Evolutionary conservation across 2,888 invertebrate genomes (phyloP).

Genomic region (Drosophila prostipennis): DNA sequence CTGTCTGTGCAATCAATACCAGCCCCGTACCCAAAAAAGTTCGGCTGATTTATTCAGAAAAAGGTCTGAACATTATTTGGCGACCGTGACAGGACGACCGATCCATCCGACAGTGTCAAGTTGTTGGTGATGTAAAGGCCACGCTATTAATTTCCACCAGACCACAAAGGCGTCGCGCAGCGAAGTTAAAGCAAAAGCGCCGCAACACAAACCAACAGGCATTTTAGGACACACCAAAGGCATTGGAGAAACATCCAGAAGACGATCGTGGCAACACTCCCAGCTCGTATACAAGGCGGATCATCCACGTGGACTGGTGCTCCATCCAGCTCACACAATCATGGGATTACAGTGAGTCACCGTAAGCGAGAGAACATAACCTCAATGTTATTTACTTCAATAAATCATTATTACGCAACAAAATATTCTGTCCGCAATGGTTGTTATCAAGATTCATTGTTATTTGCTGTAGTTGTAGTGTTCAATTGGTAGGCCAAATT

Average conservation of each 20-base stretch:
- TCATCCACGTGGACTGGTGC: no score
- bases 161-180: neutral
- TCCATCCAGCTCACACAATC: no score
- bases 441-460: no score
- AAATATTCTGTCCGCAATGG: no score
- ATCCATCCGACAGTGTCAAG: neutral
- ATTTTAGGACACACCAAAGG: neutral
- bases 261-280: neutral
- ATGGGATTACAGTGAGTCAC: neutral
- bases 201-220: neutral
- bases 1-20: no score
- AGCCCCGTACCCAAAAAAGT: neutral
- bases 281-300: no score
- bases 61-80: neutral
- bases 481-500: no score
- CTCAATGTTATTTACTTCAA: no score
- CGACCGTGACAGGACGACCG: neutral
- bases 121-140: neutral
- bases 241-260: neutral
- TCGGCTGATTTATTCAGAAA: neutral
- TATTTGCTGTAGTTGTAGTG: no score
- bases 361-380: no score
- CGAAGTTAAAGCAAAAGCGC: neutral
- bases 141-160: neutral
- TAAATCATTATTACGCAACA: no score